Evolutionary conservation across 2,888 invertebrate genomes (phyloP).

Genomic region (Saturnia japonica): DNA sequence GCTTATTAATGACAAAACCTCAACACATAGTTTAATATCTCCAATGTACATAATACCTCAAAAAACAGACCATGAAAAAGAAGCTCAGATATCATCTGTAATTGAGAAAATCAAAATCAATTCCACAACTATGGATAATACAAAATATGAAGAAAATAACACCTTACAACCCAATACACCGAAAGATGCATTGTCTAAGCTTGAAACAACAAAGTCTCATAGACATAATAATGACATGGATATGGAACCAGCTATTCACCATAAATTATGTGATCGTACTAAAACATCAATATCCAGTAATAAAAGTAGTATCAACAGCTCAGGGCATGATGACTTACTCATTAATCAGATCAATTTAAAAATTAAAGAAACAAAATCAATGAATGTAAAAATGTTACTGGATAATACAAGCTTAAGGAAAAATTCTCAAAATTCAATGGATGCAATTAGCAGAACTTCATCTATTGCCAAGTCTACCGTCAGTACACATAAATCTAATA

Average conservation of each 20-base stretch:
- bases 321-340: conserved; percentile 61
- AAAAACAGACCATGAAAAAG: conserved; percentile 40
- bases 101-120: conserved; percentile 46
- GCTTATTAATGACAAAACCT: conserved; percentile 59
- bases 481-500: conserved; percentile 75
- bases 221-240: conserved; percentile 54
- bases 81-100: conserved; percentile 32
- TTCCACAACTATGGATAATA: conserved; percentile 42
- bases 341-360: conserved; percentile 50
- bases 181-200: conserved; percentile 44
- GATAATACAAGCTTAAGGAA: conserved; percentile 59
- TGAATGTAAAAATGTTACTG: conserved; percentile 45
- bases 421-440: conserved; percentile 74
- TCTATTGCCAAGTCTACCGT: conserved; percentile 77
- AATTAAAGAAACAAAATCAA: conserved; percentile 54
- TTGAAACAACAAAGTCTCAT: conserved; percentile 52
- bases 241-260: conserved; percentile 81
- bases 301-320: conserved; percentile 67
- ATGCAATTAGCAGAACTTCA: conserved; percentile 72
- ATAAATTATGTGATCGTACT: conserved; percentile 82
- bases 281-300: conserved; percentile 71
- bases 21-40: conserved; percentile 44
- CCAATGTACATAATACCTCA: conserved; percentile 66
- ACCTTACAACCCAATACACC: conserved; percentile 41
- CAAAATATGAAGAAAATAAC: conserved; percentile 46